phyloP scores from a whole-genome alignment of 2,113 vertebrate genomes.

The Fulica atra region DNA sequence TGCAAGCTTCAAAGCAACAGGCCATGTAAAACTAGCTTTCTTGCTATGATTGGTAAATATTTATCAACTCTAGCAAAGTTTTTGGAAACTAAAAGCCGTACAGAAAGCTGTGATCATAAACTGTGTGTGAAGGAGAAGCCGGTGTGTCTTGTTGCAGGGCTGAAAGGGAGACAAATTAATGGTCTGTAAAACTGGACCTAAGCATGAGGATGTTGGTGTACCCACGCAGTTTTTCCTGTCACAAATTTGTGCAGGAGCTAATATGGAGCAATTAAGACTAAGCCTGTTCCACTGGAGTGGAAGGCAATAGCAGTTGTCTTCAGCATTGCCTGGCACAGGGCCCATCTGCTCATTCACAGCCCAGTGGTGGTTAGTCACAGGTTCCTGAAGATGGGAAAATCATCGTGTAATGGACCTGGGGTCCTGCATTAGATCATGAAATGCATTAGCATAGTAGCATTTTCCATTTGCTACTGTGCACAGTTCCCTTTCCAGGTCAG shows the following conservation, averaged over 20 bases:
- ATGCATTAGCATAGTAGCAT: not conserved
- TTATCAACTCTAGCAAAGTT: slow-evolving; percentile 12
- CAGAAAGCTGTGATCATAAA: not conserved
- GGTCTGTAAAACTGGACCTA: not conserved
- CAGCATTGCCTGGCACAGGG: not conserved
- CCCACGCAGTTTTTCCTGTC: not conserved
- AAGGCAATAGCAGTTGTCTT: not conserved
- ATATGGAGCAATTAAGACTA: not conserved
- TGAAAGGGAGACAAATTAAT: not conserved
- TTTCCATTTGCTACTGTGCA: not conserved
- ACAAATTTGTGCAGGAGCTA: not conserved
- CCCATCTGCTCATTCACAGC: not conserved
- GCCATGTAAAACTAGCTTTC: not conserved
- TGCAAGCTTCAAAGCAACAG: not conserved
- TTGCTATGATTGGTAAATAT: not conserved
- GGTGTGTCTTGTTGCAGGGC: not conserved
- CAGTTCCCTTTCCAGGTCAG: not conserved
- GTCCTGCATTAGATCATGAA: not conserved
- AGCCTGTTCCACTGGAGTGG: not conserved
- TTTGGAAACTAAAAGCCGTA: slow-evolving; percentile 24
- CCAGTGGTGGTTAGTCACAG: not conserved
- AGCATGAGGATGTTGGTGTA: not conserved
- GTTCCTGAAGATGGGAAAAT: not conserved
- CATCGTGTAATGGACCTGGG: not conserved
- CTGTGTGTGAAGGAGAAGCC: not conserved